These are phyloP conservation scores for Patagioenas fasciata DNA, from an alignment of 2,113 vertebrate genomes.

Conservation along the genomic window DNA sequence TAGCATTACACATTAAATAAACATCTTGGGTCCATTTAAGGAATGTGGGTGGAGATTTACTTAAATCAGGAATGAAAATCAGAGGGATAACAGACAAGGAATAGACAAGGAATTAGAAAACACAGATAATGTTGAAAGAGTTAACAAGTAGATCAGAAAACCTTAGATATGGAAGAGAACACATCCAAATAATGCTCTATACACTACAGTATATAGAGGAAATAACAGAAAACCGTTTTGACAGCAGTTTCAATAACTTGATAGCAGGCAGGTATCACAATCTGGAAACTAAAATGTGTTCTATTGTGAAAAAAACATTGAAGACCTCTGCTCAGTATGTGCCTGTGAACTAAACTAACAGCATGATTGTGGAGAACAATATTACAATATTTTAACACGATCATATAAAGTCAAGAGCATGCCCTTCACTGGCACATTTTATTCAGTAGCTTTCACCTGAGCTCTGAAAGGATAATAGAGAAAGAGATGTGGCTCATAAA, in stretches of 20 bases:
- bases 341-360: neutral
- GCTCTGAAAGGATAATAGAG: neutral
- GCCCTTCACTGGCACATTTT: neutral
- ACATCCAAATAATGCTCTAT: neutral
- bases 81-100: neutral
- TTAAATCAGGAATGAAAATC: conserved; percentile 30
- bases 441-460: neutral
- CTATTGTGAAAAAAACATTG: neutral
- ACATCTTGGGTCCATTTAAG: neutral
- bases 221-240: neutral
- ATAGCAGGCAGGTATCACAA: neutral
- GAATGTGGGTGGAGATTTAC: neutral
- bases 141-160: neutral
- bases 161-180: neutral
- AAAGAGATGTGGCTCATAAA: neutral
- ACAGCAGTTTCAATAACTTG: neutral
- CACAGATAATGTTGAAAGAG: neutral
- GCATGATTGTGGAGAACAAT: neutral
- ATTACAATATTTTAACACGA: neutral
- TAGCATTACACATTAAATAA: conserved; percentile 17
- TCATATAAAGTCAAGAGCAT: neutral
- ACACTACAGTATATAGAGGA: neutral
- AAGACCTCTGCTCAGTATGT: neutral
- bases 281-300: neutral
- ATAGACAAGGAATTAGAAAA: neutral